Evolutionary conservation across 2,888 invertebrate species (phyloP).

Genomic region (Chaetoderma sp.): DNA sequence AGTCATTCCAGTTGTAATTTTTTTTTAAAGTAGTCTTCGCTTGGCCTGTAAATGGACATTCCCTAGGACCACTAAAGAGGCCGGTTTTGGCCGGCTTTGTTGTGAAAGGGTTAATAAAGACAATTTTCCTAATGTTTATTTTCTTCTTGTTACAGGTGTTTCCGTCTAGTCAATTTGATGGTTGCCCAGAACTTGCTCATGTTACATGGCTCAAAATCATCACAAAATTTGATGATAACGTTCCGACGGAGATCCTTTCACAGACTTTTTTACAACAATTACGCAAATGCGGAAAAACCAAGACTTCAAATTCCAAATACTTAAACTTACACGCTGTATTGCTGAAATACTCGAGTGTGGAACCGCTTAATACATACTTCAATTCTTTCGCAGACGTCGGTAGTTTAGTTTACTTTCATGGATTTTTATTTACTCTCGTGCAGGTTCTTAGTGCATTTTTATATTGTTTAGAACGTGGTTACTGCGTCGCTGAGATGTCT

Average conservation of each 20-base stretch:
- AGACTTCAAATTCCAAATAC: too few relatives aligned
- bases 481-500: background rate
- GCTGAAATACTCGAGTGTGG: conserved; percentile 52
- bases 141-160: too few relatives aligned
- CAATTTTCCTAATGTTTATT: too few relatives aligned
- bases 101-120: too few relatives aligned
- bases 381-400: conserved; percentile 24
- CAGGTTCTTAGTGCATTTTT: conserved; percentile 4
- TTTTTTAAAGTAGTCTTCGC: too few relatives aligned
- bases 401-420: background rate
- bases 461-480: background rate
- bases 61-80: too few relatives aligned
- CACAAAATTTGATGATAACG: conserved; percentile 49
- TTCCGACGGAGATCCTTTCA: conserved; percentile 56
- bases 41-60: too few relatives aligned
- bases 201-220: conserved; percentile 10
- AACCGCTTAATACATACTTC: conserved; percentile 42
- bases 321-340: conserved; percentile 56
- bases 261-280: conserved; percentile 58
- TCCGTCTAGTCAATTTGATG: background rate
- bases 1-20: too few relatives aligned
- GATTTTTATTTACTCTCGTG: background rate
- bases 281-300: conserved; percentile 31
- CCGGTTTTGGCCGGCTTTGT: too few relatives aligned
- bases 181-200: background rate